Conservation (phyloP, 2,797 vertebrate species). For the Vultur gryphus region DNA sequence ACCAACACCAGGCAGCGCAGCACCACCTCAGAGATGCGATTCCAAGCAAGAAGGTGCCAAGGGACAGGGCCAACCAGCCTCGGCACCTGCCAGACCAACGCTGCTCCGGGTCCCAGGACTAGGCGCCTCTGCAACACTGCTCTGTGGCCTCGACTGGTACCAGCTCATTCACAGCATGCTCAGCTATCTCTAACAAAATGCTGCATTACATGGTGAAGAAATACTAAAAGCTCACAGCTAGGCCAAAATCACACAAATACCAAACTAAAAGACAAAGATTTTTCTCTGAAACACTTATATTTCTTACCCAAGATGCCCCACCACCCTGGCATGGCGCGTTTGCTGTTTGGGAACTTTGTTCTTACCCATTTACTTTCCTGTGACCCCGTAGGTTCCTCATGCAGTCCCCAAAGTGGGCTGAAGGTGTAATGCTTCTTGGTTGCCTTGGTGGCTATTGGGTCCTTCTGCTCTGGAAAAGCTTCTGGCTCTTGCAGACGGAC, state of each 20-base stretch:
- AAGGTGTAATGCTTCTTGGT: neutral
- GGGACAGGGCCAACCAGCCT: neutral
- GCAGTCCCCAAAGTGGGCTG: neutral
- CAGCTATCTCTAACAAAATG: neutral
- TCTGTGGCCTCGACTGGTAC: neutral
- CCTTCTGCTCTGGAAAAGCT: neutral
- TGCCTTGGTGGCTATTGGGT: neutral
- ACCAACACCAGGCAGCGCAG: neutral
- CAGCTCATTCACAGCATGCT: neutral
- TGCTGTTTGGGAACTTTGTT: neutral
- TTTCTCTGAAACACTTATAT: neutral
- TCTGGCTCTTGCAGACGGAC: neutral
- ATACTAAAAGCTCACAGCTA: neutral
- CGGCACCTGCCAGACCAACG: too few species aligned
- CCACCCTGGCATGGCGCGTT: accelerated
- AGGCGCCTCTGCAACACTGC: neutral
- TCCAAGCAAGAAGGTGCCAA: neutral
- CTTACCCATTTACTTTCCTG: neutral
- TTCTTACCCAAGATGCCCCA: neutral
- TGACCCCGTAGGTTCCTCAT: accelerated
- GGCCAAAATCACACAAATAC: neutral
- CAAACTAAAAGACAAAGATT: neutral
- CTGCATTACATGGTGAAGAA: neutral
- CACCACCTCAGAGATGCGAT: neutral
- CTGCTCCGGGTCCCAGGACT: neutral